These are phyloP conservation scores for Isotomurus palustris DNA, from an alignment of 2,888 invertebrate species.

Conservation along the genomic window DNA sequence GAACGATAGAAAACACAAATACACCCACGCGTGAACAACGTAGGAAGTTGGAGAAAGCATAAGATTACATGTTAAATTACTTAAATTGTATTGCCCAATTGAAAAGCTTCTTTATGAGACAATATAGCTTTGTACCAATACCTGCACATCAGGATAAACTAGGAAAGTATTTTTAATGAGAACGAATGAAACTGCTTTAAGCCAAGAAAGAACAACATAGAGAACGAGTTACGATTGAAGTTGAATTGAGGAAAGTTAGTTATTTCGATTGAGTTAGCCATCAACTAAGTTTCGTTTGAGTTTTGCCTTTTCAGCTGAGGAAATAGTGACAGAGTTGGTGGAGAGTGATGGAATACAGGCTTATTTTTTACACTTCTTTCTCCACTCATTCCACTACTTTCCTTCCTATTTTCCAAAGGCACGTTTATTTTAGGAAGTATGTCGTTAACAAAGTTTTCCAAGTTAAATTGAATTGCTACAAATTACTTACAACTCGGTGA, in stretches of 20 bases:
- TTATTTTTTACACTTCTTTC: background rate
- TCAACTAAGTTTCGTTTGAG: constrained; percentile 11
- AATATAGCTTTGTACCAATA: too few species aligned
- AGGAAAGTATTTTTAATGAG: too few species aligned
- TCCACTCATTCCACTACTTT: background rate
- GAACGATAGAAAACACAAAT: background rate
- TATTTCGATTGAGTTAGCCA: constrained; percentile 15
- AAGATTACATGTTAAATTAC: too few species aligned
- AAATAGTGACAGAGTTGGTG: background rate
- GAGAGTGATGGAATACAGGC: background rate
- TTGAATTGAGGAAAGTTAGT: constrained; percentile 9
- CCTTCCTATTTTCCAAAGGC: too few species aligned
- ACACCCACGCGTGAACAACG: too few species aligned
- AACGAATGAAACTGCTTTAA: too few species aligned
- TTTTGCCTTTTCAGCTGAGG: background rate
- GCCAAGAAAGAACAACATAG: too few species aligned
- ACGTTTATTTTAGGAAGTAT: constrained; percentile 3
- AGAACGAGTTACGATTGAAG: background rate
- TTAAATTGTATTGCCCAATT: too few species aligned
- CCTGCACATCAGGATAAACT: too few species aligned
- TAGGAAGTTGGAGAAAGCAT: too few species aligned
- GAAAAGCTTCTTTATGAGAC: too few species aligned
- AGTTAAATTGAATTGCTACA: constrained; percentile 5
- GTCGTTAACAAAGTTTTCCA: constrained; percentile 10
- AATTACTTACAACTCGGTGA: background rate